Percentiles rank a stretch among this genome's conserved stretches.
These are phyloP conservation scores for Copsychus sechellarum DNA, from an alignment of 2,113 vertebrate genomes.

Conservation along the genomic window DNA sequence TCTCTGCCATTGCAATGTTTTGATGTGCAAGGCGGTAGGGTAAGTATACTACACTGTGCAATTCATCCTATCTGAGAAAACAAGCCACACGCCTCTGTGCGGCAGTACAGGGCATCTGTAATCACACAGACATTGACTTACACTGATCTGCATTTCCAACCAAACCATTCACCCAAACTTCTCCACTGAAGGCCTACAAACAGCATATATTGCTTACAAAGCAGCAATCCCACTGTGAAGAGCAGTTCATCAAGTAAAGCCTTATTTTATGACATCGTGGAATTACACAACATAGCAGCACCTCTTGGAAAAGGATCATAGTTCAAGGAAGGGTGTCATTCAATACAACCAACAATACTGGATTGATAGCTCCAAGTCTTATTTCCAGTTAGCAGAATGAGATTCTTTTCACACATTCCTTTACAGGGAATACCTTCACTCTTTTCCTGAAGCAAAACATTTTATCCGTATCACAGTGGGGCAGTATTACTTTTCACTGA, in stretches of 20 bases:
- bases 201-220: background rate
- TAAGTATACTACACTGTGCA: background rate
- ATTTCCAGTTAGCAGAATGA: background rate
- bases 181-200: background rate
- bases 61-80: background rate
- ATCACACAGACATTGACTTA: background rate
- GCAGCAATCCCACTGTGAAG: background rate
- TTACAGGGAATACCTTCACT: background rate
- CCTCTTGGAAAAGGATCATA: background rate
- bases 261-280: background rate
- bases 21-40: background rate
- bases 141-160: background rate
- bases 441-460: background rate
- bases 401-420: background rate
- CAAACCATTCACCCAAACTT: background rate
- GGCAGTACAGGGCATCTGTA: background rate
- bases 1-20: background rate
- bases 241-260: background rate
- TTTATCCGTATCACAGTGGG: background rate
- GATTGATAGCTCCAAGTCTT: background rate
- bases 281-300: background rate
- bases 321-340: background rate
- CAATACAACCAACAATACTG: background rate
- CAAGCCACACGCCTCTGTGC: accelerated
- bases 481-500: background rate